Evolutionary conservation across 2,113 vertebrate genomes (phyloP), one percentile per base, ranked within the genome.

Genomic region (Phrynocephalus versicolor): DNA sequence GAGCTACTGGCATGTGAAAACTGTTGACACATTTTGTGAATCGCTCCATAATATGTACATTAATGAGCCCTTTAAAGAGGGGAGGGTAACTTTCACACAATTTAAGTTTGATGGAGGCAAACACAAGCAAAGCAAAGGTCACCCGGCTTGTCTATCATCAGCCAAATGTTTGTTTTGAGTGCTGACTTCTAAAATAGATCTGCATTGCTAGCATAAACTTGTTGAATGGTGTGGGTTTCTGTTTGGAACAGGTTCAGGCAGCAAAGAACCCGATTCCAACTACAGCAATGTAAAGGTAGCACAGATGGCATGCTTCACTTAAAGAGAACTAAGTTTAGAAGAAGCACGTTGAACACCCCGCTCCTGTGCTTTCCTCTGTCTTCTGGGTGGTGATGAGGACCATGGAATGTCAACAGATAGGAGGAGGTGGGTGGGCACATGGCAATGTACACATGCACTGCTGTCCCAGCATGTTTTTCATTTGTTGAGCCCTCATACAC

Each of bases 81-180:
- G 65, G 41, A 39, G 41, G 65, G 41, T 58, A 60, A 83, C 45
- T 23, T 84, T 25, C 2, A 27, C 25, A 83, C 82, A 80, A 85
- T 88, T 87, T 91, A 91, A 70, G 85, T 82, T 3, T 62, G 23
- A 0, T 55, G 60, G 16, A 18, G 58, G 69, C 82, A 70, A 16
- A 1, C 0, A 9, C 64, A 83, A 12, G 67, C 69, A 33, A 19
- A 79, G 14, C 77, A 80, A 74, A 91, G 92, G 91, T 87, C 88
- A 78, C 82, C 51, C 14, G 16, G 76, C n/a, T 83, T 85, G 79
- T 35, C 76, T 71, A 51, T 69, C 85, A 82, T 64, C 15, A 91
- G 69, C 57, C 5, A 64, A 64, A 71, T 65, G 16, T 76, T 94
- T 92, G 91, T 95, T 94, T 92, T 82, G 85, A 90, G 87, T 88